These are phyloP conservation scores for Callospermophilus lateralis DNA, from an alignment of 2,113 vertebrate genomes.

Conservation along the genomic window DNA sequence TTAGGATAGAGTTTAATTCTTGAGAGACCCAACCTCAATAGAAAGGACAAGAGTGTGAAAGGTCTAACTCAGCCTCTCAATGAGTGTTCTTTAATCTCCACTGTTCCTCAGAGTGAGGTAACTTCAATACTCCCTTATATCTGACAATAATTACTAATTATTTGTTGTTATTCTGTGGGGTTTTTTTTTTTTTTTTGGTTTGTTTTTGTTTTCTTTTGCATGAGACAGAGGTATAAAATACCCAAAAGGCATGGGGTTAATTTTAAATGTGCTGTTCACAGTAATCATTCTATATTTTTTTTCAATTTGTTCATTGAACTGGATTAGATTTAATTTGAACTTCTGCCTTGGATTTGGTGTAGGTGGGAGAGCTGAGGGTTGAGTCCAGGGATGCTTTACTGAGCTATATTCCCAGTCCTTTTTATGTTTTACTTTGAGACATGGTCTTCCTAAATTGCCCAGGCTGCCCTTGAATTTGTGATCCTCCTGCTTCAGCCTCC, in stretches of 20 bases:
- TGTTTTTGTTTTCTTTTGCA: slow-evolving; percentile 39
- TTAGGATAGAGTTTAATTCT: slow-evolving; percentile 51
- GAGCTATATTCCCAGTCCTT: not conserved
- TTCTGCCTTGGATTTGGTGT: too few species aligned
- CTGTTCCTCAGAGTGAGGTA: slow-evolving; percentile 7
- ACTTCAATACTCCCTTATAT: not conserved
- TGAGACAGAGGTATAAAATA: not conserved
- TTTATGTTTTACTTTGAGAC: not conserved
- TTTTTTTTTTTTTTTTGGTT: not conserved
- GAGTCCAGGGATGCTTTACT: not conserved
- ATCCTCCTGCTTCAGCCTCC: not conserved
- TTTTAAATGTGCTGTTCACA: not conserved
- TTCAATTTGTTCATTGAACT: not conserved
- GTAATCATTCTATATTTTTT: not conserved
- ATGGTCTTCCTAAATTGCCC: not conserved
- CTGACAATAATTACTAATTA: not conserved
- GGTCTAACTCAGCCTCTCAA: not conserved
- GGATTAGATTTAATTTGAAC: not conserved
- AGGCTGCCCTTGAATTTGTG: not conserved
- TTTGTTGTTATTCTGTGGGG: not conserved
- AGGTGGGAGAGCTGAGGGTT: not conserved
- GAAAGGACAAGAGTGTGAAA: slow-evolving; percentile 37
- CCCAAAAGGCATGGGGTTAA: not conserved
- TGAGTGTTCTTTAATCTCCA: slow-evolving; percentile 36
- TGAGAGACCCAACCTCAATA: not conserved